These are phyloP conservation scores for Drosophila virilis DNA, from an alignment of 1,140 invertebrate genomes.

Conservation along the genomic window DNA sequence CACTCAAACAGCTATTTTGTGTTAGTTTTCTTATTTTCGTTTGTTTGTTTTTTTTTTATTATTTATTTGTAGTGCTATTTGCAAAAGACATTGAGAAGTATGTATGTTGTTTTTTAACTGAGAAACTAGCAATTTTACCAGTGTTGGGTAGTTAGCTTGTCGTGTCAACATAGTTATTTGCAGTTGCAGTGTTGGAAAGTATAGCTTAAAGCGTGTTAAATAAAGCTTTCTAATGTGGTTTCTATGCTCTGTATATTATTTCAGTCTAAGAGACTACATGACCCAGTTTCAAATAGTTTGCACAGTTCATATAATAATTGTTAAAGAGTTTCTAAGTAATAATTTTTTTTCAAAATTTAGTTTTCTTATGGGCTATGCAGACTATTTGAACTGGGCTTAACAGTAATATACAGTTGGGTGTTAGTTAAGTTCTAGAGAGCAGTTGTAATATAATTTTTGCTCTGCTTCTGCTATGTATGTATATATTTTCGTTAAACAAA, in stretches of 20 bases:
- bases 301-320: neutral
- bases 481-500: conserved; percentile 52
- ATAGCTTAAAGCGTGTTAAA: conserved; percentile 34
- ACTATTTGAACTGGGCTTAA: conserved; percentile 17
- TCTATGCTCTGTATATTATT: conserved; percentile 5
- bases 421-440: conserved; percentile 14
- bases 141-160: conserved; percentile 7
- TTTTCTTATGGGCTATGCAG: conserved; percentile 18
- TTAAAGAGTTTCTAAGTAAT: neutral
- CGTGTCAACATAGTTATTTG: conserved; percentile 9
- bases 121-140: neutral
- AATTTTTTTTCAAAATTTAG: too few relatives aligned
- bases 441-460: conserved; percentile 11
- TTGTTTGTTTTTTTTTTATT: conserved; percentile 1
- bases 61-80: conserved; percentile 11
- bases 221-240: conserved; percentile 23
- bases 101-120: neutral
- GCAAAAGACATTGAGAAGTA: conserved; percentile 35
- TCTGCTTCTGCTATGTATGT: conserved; percentile 28
- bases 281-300: conserved; percentile 18
- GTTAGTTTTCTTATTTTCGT: neutral
- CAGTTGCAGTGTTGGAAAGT: conserved; percentile 18
- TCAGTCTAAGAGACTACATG: conserved; percentile 42
- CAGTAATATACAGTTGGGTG: conserved; percentile 18
- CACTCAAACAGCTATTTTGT: conserved; percentile 14